Evolutionary conservation across 2,797 vertebrate species (phyloP).

Genomic region (Phataginus tetradactyla): DNA sequence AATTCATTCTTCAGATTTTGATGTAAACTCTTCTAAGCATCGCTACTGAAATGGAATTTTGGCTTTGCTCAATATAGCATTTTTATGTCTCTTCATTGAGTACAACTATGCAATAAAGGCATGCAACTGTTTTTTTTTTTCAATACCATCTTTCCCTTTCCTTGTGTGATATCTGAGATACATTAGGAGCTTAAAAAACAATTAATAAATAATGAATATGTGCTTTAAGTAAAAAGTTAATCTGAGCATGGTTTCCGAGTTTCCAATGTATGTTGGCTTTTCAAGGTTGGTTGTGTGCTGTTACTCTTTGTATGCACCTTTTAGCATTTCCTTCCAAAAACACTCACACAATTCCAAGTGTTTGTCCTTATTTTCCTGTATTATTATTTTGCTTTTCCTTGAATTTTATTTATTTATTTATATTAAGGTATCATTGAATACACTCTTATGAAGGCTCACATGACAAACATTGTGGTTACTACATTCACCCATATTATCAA

Average conservation of each 20-base stretch:
- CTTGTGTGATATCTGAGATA: background rate
- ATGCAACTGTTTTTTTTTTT: background rate
- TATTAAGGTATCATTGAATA: too few relatives aligned
- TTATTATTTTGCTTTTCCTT: too few relatives aligned
- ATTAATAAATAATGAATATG: background rate
- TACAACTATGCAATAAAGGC: background rate
- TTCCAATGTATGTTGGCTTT: background rate
- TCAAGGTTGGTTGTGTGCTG: background rate
- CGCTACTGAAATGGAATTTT: background rate
- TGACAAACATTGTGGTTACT: too few relatives aligned
- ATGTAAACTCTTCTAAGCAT: background rate
- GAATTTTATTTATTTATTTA: too few relatives aligned
- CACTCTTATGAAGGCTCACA: too few relatives aligned
- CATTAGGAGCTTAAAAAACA: background rate
- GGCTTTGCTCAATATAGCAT: background rate
- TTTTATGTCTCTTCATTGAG: background rate
- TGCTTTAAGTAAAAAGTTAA: background rate
- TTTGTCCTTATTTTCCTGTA: background rate
- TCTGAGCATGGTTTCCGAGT: background rate
- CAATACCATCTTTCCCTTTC: background rate
- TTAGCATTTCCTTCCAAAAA: background rate
- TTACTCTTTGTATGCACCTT: rapidly evolving
- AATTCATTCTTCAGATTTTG: background rate
- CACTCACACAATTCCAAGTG: background rate
- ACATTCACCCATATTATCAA: too few relatives aligned